Evolutionary conservation across 2,888 invertebrate genomes (phyloP), one percentile per base, ranked within the genome.

Genomic region (Latrodectus hesperus): DNA sequence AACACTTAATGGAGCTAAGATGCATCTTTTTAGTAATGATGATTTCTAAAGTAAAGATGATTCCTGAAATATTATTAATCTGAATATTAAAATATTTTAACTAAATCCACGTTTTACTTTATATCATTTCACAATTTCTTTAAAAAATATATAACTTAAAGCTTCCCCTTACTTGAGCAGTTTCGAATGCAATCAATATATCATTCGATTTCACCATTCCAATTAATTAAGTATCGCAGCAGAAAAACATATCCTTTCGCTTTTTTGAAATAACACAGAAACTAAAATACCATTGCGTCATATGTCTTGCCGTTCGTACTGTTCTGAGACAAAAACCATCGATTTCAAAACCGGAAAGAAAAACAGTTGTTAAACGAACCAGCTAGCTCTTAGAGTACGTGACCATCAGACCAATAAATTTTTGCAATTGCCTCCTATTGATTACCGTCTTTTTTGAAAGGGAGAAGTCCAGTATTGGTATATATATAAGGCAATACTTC

Each of bases 351-450:
- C 12, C 12, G n/a, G 55, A 60, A 55, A 38, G 49, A 78, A 51
- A 16, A 12, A 22, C 49, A 49, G 60, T 76, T 78, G 73, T 81
- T 81, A 74, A 81, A 81, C 81, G 51, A 81, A 81, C 81, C 73
- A 65, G 53, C 67, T 52, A 74, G 65, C n/a, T 16, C 26, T 64
- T 14, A 65, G 14, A 53, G 65, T 67, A 67, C 74, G 81, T 73
- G 81, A 74, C 72, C 65, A 53, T 81, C 52, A 67, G 65, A 52
- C 67, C 81, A 81, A 81, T 81, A 73, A 81, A 81, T 81, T 65
- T 17, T 52, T 10, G 22, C n/a, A 65, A 73, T 67, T 81, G 53
- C 16, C 55, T 26, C 3, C 38, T 14, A 60, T 60, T 60, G 60
- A 60, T 60, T 60, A 60, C 60, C 9, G 60, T 16, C n/a, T 11